Percentiles rank a stretch among this genome's conserved stretches.
phyloP scores from a whole-genome alignment of 2,113 vertebrate species.

The Oncorhynchus tshawytscha region DNA sequence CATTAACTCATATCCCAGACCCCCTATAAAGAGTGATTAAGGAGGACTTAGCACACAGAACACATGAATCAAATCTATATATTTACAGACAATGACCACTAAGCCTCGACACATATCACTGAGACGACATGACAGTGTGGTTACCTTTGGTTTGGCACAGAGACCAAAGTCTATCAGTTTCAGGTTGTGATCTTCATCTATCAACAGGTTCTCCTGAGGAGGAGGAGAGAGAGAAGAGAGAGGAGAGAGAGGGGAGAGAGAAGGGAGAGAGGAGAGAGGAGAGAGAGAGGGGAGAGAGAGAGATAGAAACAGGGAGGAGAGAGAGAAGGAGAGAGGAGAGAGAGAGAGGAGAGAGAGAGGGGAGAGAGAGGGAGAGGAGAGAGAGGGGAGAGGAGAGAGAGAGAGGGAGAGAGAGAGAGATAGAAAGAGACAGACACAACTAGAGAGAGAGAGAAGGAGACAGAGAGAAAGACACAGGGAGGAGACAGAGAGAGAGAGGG shows the following conservation, averaged over 20 bases:
- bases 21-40: background rate
- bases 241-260: accelerated
- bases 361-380: accelerated
- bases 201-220: slow-evolving; percentile 89
- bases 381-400: too few species aligned
- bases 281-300: background rate
- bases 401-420: too few species aligned
- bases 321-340: background rate
- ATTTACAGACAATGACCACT: background rate
- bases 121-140: too few species aligned
- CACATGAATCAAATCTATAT: background rate
- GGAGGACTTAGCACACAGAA: background rate
- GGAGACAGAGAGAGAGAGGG: too few species aligned
- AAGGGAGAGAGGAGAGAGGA: background rate
- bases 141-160: slow-evolving; percentile 91
- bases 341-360: background rate
- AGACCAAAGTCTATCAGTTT: slow-evolving; percentile 98
- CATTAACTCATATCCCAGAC: too few species aligned
- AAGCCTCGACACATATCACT: background rate
- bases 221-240: accelerated
- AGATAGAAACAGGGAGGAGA: too few species aligned
- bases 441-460: too few species aligned
- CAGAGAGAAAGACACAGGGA: too few species aligned
- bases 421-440: too few species aligned
- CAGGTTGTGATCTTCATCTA: slow-evolving; percentile 87